A percentile compares a stretch with the other conserved stretches of the same genome.
These are phyloP conservation scores for Allobates femoralis DNA, from an alignment of 2,797 vertebrate genomes.

Conservation along the genomic window DNA sequence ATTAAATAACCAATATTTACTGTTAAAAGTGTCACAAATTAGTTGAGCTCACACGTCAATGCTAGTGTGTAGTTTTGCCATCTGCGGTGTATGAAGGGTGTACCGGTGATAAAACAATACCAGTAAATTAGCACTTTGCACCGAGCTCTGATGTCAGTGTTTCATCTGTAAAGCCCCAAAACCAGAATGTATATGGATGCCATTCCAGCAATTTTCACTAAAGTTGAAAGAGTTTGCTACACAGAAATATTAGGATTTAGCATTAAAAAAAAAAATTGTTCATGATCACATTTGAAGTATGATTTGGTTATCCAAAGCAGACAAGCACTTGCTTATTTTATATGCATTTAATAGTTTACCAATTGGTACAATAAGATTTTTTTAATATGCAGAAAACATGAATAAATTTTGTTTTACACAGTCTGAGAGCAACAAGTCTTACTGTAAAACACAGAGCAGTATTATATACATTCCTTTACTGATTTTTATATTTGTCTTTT, in stretches of 20 bases:
- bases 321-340: constrained; percentile 76
- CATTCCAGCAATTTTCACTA: background rate
- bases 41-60: too few species aligned
- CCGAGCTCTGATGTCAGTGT: too few species aligned
- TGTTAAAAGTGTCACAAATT: too few species aligned
- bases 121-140: too few species aligned
- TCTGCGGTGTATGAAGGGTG: too few species aligned
- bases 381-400: constrained; percentile 90
- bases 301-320: background rate
- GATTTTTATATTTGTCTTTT: constrained; percentile 70
- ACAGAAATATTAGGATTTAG: background rate
- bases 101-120: too few species aligned
- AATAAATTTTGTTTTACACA: constrained; percentile 90
- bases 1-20: too few species aligned
- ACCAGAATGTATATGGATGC: background rate
- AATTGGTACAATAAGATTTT: constrained; percentile 88
- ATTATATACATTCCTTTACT: constrained; percentile 87
- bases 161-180: too few species aligned
- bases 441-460: constrained; percentile 88
- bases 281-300: background rate
- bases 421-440: constrained; percentile 87
- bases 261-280: background rate
- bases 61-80: too few species aligned
- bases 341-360: constrained; percentile 89
- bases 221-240: background rate